Evolutionary conservation across 1,140 invertebrate species (phyloP), one percentile per base, ranked within the genome.

Genomic region (Protaetia brevitarsis): DNA sequence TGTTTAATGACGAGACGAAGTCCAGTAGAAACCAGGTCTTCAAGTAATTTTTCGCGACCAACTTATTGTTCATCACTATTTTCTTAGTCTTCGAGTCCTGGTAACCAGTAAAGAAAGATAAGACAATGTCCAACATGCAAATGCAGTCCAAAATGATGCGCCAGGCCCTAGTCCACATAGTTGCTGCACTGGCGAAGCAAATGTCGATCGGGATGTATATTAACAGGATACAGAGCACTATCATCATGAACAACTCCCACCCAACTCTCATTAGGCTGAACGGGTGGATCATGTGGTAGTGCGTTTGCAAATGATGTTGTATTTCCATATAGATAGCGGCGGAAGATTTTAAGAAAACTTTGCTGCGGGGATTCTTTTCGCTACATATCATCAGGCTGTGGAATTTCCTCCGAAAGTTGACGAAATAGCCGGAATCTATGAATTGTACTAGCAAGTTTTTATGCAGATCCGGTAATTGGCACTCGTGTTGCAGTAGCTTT

Each of bases 241-340:
- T 27, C 5, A 68, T 60, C 67, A 65, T 66, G 26, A 61, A 64
- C 19, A 60, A 41, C 16, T 65, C 67, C 67, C 63, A 65, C 0
- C 21, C 10, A 5, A 19, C 30, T 31, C 65, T 69, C 2, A 27
- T 65, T 11, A 63, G 41, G 36, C 69, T 71, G 23, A 71, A 71
- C 1, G 69, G 69, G 31, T 71, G 69, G 21, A 71, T 68, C 65
- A 71, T 68, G 26, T 63, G 26, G 21, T 68, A 71, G 28, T 62
- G 58, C 1, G 56, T 28, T 16, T 68, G 56, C 19, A 71, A 37
- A 36, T 71, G 69, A 28, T 63, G 58, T n/a, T 31, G 16, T 59
- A 66, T 63, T 66, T 73, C 69, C 5, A 57, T 34, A 6, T 62
- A 7, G 29, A 71, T 68, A 2, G 68, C 69, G 0, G 57, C 31